Percentiles rank a stretch among this genome's conserved stretches.
Evolutionary conservation across 2,797 vertebrate species (phyloP).

Genomic region (Carcharodon carcharias): DNA sequence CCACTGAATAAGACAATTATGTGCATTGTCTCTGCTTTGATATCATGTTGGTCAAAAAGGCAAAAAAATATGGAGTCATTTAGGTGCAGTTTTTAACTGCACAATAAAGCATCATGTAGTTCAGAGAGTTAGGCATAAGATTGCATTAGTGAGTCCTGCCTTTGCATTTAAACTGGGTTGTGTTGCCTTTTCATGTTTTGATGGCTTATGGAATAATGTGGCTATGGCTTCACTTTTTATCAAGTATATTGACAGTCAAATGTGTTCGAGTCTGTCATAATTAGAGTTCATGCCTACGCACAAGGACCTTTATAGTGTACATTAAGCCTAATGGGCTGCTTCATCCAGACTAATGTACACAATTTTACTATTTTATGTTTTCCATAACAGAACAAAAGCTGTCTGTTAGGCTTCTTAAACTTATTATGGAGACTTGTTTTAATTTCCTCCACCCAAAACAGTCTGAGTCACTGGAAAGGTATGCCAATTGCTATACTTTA

Average conservation of each 20-base stretch:
- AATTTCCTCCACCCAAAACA: slow-evolving; percentile 19
- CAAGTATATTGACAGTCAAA: background rate
- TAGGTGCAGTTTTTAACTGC: background rate
- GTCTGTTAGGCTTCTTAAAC: slow-evolving; percentile 1
- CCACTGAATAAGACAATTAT: background rate
- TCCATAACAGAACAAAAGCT: background rate
- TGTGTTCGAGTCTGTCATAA: slow-evolving; percentile 3
- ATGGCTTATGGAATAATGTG: background rate
- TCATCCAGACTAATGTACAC: background rate
- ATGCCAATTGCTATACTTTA: slow-evolving; percentile 10
- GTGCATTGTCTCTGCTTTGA: background rate
- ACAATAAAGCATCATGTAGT: background rate
- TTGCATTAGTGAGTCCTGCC: background rate
- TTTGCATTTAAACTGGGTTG: background rate
- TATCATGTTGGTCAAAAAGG: background rate
- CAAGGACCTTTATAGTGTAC: background rate
- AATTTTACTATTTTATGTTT: background rate
- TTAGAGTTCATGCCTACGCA: background rate
- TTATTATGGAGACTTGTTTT: slow-evolving; percentile 1
- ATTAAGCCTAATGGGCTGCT: background rate
- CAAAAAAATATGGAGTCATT: background rate
- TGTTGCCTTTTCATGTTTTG: background rate
- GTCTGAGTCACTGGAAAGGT: background rate
- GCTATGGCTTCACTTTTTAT: background rate
- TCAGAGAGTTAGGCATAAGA: background rate